Evolutionary conservation across 2,113 vertebrate species (phyloP).

Genomic region (Channa argus): DNA sequence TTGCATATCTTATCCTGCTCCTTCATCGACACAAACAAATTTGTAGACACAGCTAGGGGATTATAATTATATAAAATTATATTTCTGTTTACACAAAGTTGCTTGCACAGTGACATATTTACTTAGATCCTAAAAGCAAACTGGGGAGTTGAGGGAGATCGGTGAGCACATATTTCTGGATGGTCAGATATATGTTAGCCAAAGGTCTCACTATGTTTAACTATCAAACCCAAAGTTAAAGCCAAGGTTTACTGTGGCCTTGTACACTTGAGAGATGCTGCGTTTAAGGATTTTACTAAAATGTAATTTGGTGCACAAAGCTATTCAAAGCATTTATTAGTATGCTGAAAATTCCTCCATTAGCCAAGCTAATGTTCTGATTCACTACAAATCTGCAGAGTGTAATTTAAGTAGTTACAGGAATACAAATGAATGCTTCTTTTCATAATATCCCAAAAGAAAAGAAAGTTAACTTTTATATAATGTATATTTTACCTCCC

Average conservation of each 20-base stretch:
- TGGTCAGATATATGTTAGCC: background rate
- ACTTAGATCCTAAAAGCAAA: background rate
- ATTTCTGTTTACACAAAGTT: background rate
- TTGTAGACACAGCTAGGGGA: slow-evolving; percentile 5
- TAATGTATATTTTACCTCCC: slow-evolving; percentile 33
- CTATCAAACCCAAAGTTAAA: background rate
- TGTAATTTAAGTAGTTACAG: background rate
- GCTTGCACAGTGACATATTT: slow-evolving; percentile 20
- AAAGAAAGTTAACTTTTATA: background rate
- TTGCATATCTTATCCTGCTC: slow-evolving; percentile 37
- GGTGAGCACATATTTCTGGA: background rate
- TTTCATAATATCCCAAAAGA: background rate
- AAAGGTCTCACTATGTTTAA: background rate
- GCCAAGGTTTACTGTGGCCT: no score
- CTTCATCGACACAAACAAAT: slow-evolving; percentile 14
- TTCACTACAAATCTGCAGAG: background rate
- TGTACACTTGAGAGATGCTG: no score
- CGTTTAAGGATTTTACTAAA: no score
- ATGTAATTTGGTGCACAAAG: no score
- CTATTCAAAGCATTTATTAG: no score
- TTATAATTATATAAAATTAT: background rate
- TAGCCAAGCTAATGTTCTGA: background rate
- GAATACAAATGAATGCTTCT: background rate
- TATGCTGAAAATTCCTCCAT: no score
- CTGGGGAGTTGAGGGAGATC: no score